phyloP scores from a whole-genome alignment of 2,888 invertebrate species.

The Aspidiotus rigidus region DNA sequence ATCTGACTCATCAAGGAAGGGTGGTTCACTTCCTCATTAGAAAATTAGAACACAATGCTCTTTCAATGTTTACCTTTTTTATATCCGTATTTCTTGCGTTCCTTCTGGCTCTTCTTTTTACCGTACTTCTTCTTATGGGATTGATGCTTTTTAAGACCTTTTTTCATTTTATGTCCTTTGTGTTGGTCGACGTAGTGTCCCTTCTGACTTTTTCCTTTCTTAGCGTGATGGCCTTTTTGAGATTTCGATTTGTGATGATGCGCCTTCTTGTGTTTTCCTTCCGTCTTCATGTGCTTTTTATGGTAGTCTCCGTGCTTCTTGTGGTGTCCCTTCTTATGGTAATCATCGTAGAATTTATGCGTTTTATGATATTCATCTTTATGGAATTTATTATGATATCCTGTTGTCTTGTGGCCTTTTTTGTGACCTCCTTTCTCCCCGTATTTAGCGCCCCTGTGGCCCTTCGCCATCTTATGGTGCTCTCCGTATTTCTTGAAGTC shows the following conservation, averaged over 20 bases:
- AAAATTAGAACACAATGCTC: too few species aligned
- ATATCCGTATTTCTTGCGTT: conserved; percentile 64
- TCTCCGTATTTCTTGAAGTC: conserved; percentile 54
- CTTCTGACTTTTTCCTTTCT: conserved; percentile 71
- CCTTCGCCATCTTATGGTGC: conserved; percentile 59
- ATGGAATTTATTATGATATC: conserved; percentile 68
- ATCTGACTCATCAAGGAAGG: too few species aligned
- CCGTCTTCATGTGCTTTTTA: conserved; percentile 67
- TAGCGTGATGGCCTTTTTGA: conserved; percentile 70
- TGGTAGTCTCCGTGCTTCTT: conserved; percentile 69
- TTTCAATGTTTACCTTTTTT: conserved; percentile 35
- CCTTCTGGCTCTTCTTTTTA: conserved; percentile 66
- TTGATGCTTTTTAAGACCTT: conserved; percentile 66
- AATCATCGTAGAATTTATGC: conserved; percentile 77
- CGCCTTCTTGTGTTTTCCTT: conserved; percentile 72
- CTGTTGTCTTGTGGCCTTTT: conserved; percentile 66
- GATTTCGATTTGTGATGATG: conserved; percentile 68
- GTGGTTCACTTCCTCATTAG: too few species aligned
- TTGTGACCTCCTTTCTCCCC: conserved; percentile 67
- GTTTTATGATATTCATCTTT: conserved; percentile 73
- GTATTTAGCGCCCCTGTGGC: conserved; percentile 58
- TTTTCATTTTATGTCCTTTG: conserved; percentile 69
- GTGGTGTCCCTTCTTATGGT: conserved; percentile 68
- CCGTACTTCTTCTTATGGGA: conserved; percentile 66
- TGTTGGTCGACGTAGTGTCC: conserved; percentile 75